Evolutionary conservation across 2,888 invertebrate species (phyloP), one percentile per base, ranked within the genome.

Genomic region (Scaptomyza tumidula): DNA sequence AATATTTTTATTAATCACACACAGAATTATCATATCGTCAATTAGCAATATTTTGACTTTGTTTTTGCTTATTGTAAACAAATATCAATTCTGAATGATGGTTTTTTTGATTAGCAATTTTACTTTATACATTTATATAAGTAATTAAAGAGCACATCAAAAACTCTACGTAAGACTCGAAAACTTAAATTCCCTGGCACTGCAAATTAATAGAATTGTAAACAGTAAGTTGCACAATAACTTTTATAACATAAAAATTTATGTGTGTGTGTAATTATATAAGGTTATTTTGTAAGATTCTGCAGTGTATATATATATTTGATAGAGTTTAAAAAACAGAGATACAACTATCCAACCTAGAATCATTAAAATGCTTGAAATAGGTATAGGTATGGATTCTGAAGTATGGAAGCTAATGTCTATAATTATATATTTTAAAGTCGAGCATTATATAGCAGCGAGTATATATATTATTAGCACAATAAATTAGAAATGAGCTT

Each of bases 401-500:
- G n/a, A 19, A 64, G 29, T 62, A 44, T 64, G 44, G 14, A 55
- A 53, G n/a, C 35, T 33, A 35, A 56, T 73, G 46, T 49, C n/a
- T 52, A 58, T 37, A 33, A 46, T 10, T 27, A 31, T 44, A 13
- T 27, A 31, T 44, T 54, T 16, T 54, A 57, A 31, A 33, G 55
- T 73, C 59, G 56, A 73, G 31, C 57, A 50, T 41, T 52, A 44
- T 16, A 54, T 37, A 71, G 41, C 27, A 58, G 31, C 19, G 13
- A 58, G 54, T 49, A 54, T 53, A 64, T 56, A 58, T 16, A 14
- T 37, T 7, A 61, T 49, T 56, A 68, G 41, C 41, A 53, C 33
- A 72, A 62, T 56, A 58, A 67, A 85, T 69, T 53, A 87, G 39
- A 71, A 74, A 61, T 61, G 43, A 80, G 69, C 64, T 81, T 87